Percentiles rank a stretch among this genome's conserved stretches.
phyloP scores from a whole-genome alignment of 1,140 invertebrate genomes.

The Melipona quadrifasciata region DNA sequence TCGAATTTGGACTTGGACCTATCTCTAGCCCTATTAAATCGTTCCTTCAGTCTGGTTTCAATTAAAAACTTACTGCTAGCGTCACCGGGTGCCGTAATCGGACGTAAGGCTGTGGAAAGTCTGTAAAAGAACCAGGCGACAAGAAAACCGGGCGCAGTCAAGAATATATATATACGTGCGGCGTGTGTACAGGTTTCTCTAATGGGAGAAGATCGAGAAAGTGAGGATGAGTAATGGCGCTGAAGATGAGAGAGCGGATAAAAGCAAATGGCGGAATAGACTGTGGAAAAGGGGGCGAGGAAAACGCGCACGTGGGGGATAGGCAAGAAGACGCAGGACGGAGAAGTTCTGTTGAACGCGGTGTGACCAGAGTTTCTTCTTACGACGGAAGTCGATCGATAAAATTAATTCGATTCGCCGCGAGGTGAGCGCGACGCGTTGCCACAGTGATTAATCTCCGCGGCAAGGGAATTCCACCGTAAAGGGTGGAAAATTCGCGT shows the following conservation, averaged over 20 bases:
- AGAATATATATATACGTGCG: background rate
- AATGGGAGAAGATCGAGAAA: constrained; percentile 27
- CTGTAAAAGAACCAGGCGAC: too few relatives aligned
- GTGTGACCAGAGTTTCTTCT: background rate
- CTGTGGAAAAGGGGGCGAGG: background rate
- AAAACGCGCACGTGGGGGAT: background rate
- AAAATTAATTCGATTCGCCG: constrained; percentile 18
- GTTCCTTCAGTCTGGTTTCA: background rate
- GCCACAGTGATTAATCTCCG: background rate
- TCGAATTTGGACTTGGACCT: too few relatives aligned
- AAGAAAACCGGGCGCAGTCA: background rate
- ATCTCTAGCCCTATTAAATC: background rate
- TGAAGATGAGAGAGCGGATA: background rate
- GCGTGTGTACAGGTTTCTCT: constrained; percentile 20
- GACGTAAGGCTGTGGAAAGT: background rate
- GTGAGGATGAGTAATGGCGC: constrained; percentile 23
- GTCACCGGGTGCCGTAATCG: background rate
- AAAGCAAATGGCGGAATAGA: constrained; percentile 15
- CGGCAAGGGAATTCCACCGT: background rate
- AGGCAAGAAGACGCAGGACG: too few relatives aligned
- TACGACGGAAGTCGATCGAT: background rate
- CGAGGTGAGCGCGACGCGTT: background rate
- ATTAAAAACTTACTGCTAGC: constrained; percentile 16
- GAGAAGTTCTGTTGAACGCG: background rate
- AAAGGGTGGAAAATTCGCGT: background rate